Percentiles rank a stretch among this genome's conserved stretches.
Conservation (phyloP, 2,113 vertebrate species). For the Raphicerus campestris region DNA sequence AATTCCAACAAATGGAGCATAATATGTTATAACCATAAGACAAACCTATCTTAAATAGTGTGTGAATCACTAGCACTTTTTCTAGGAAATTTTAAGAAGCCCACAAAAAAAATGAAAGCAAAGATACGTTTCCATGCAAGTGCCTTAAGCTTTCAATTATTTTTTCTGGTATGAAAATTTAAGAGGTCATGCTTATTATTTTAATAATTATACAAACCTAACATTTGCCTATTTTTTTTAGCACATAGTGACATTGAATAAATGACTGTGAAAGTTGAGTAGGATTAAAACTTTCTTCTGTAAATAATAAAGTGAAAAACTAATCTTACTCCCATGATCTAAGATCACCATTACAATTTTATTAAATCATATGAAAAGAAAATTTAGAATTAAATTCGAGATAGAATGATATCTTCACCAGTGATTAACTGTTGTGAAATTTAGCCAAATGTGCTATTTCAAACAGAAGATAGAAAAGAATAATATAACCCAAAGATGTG, state of each 20-base stretch:
- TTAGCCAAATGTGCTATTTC: not conserved
- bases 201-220: not conserved
- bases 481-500: conserved; percentile 26
- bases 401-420: not conserved
- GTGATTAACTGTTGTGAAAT: conserved; percentile 35
- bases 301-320: not conserved
- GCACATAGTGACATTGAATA: not conserved
- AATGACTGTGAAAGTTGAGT: not conserved
- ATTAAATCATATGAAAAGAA: not conserved
- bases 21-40: not conserved
- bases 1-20: not conserved
- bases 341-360: not conserved
- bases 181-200: not conserved
- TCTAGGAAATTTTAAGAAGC: not conserved
- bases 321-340: not conserved
- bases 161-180: not conserved
- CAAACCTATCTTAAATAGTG: not conserved
- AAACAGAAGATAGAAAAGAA: not conserved
- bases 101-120: not conserved
- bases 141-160: not conserved
- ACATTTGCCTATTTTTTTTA: not conserved
- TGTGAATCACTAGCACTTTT: not conserved
- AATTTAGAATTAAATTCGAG: not conserved
- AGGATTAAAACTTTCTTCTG: not conserved
- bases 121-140: not conserved